Evolutionary conservation across 2,888 invertebrate genomes (phyloP).

Genomic region (Eristalis pertinax): DNA sequence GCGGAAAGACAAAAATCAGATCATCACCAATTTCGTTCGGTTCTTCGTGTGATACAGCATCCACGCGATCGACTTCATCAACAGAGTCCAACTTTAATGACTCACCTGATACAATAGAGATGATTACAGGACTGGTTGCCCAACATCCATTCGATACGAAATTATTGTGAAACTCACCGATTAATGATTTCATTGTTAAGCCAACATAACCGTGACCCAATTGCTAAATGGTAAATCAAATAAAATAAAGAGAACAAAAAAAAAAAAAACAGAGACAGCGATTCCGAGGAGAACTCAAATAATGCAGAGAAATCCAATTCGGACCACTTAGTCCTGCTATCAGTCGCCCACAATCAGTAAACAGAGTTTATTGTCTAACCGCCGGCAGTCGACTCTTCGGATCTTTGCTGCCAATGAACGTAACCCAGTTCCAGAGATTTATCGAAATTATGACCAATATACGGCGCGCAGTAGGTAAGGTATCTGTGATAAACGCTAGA

Average conservation of each 20-base stretch:
- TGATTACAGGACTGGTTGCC: slow-evolving; percentile 55
- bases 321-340: slow-evolving; percentile 67
- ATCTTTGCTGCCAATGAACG: slow-evolving; percentile 61
- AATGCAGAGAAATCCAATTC: slow-evolving; percentile 67
- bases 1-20: not conserved
- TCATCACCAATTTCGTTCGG: not conserved
- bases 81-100: slow-evolving; percentile 30
- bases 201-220: slow-evolving; percentile 68
- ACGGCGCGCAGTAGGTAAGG: not conserved
- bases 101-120: slow-evolving; percentile 63
- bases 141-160: slow-evolving; percentile 45
- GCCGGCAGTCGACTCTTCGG: slow-evolving; percentile 49
- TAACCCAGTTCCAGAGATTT: slow-evolving; percentile 70
- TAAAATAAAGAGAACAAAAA: slow-evolving; percentile 3
- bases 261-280: not conserved
- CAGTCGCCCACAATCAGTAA: slow-evolving; percentile 68
- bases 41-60: not conserved
- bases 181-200: slow-evolving; percentile 72
- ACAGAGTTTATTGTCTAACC: slow-evolving; percentile 71
- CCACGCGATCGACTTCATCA: not conserved
- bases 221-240: slow-evolving; percentile 62
- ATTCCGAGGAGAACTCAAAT: slow-evolving; percentile 2
- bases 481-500: slow-evolving; percentile 51
- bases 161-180: slow-evolving; percentile 65
- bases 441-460: slow-evolving; percentile 71